A percentile compares a stretch with the other conserved stretches of the same genome.
phyloP scores from a whole-genome alignment of 2,797 vertebrate species.

The Mormyrus proboscirostris region DNA sequence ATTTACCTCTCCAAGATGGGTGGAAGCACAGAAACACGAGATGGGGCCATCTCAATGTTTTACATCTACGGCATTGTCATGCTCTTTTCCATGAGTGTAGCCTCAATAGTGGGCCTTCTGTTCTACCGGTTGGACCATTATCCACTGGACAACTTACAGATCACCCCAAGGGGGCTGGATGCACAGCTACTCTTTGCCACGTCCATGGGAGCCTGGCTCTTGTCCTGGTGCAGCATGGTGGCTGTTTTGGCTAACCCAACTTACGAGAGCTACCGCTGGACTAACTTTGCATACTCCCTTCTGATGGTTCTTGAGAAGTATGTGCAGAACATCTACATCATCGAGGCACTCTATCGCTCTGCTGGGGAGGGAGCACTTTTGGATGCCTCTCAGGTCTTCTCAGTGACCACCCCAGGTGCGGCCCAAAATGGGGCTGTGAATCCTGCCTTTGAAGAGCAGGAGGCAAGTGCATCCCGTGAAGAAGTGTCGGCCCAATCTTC shows the following conservation, averaged over 20 bases:
- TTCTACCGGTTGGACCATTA: conserved; percentile 73
- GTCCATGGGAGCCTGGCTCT: conserved; percentile 85
- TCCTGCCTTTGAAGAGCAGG: conserved; percentile 45
- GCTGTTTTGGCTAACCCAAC: conserved; percentile 64
- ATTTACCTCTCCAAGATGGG: conserved; percentile 83
- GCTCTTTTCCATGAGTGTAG: conserved; percentile 74
- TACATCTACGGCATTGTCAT: conserved; percentile 77
- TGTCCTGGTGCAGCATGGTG: conserved; percentile 88
- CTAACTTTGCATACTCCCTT: conserved; percentile 76
- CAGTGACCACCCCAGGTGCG: conserved; percentile 59
- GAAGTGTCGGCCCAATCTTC: not conserved
- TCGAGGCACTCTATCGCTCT: conserved; percentile 80
- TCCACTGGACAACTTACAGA: conserved; percentile 72
- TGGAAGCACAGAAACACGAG: conserved; percentile 63
- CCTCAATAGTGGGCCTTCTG: conserved; percentile 66
- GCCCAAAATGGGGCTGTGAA: conserved; percentile 65
- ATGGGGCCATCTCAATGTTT: conserved; percentile 80
- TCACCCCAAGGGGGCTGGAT: conserved; percentile 82
- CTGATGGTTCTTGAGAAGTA: conserved; percentile 85
- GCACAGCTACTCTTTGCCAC: conserved; percentile 80
- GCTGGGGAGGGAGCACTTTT: conserved; percentile 49
- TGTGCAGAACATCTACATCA: conserved; percentile 89
- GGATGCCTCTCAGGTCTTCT: conserved; percentile 63
- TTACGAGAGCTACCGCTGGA: conserved; percentile 74
- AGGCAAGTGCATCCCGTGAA: conserved; percentile 19